phyloP scores from a whole-genome alignment of 2,113 vertebrate genomes.

The Bubalus kerabau region DNA sequence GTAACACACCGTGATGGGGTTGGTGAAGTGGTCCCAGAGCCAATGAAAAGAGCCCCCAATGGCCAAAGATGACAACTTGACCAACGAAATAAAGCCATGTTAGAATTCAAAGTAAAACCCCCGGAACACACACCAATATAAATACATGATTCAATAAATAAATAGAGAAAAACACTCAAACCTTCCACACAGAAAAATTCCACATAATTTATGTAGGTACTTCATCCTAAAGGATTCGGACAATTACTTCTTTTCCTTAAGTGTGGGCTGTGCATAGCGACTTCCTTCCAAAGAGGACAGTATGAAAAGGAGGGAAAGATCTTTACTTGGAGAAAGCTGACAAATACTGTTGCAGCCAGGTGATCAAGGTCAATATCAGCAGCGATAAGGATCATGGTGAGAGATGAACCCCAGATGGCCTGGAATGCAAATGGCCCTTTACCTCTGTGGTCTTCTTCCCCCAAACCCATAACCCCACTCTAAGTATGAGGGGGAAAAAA shows the following conservation, averaged over 20 bases:
- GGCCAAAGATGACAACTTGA: neutral
- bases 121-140: accelerated
- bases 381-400: accelerated
- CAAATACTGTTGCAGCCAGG: accelerated
- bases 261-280: neutral
- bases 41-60: accelerated
- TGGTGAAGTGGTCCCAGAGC: neutral
- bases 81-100: neutral
- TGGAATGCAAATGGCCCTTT: accelerated
- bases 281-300: neutral
- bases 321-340: neutral
- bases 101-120: neutral
- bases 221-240: too few species aligned
- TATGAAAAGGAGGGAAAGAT: accelerated
- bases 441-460: neutral
- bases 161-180: neutral
- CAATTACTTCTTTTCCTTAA: neutral
- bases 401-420: accelerated
- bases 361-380: neutral
- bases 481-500: neutral
- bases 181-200: neutral
- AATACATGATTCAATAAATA: neutral
- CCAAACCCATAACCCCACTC: too few species aligned
- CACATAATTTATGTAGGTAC: neutral
- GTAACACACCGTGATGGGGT: accelerated